These are phyloP conservation scores for Aporrectodea caliginosa DNA, from an alignment of 1,140 invertebrate species.

Conservation along the genomic window DNA sequence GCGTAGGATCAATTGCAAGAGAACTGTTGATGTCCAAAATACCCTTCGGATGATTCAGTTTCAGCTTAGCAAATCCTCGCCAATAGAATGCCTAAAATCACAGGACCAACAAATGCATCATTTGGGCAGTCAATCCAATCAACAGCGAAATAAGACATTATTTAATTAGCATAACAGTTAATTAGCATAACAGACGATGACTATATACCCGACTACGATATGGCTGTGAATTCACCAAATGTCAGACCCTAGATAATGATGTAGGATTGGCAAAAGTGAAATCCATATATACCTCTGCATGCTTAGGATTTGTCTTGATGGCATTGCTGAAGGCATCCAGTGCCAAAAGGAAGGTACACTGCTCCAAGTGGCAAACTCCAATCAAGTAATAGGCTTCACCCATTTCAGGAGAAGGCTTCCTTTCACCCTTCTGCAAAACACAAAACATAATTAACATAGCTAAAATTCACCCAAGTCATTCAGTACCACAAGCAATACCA, in stretches of 20 bases:
- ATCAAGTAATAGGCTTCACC: conserved; percentile 51
- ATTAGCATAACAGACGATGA: too few species aligned
- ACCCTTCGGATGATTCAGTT: conserved; percentile 15
- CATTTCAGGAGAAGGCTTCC: conserved; percentile 36
- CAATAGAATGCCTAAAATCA: conserved; percentile 51
- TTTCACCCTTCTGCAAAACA: conserved; percentile 33
- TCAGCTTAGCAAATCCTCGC: conserved; percentile 37
- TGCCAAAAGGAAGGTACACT: conserved; percentile 43
- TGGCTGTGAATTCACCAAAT: too few species aligned
- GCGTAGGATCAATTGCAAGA: conserved; percentile 50
- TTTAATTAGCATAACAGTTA: too few species aligned
- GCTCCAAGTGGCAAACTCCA: conserved; percentile 52
- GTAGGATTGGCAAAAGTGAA: background rate
- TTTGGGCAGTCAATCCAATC: too few species aligned
- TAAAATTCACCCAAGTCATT: too few species aligned
- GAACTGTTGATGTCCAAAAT: conserved; percentile 54
- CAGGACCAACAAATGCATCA: too few species aligned
- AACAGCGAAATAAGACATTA: too few species aligned
- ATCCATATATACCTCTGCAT: conserved; percentile 45
- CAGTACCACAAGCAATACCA: too few species aligned
- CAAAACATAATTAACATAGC: conserved; percentile 33
- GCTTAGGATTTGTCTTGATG: conserved; percentile 47
- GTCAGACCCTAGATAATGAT: too few species aligned
- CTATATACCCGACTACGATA: too few species aligned
- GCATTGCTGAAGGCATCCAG: conserved; percentile 51